Percentiles rank a stretch among this genome's conserved stretches.
Evolutionary conservation across 2,113 vertebrate genomes (phyloP).

Genomic region (Nicator chloris): DNA sequence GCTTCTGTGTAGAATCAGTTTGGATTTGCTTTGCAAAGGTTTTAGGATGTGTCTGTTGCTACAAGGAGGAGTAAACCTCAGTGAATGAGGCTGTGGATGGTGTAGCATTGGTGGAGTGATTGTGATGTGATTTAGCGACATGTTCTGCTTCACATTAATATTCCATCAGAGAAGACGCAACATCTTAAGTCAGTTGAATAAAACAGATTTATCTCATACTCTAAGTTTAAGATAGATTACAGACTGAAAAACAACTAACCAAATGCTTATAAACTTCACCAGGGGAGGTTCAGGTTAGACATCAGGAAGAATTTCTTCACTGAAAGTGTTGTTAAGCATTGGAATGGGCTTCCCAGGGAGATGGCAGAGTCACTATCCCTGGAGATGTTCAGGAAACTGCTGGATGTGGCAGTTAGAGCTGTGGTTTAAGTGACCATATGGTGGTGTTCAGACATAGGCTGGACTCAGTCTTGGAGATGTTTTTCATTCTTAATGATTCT

Average conservation of each 20-base stretch:
- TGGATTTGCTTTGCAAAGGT: neutral
- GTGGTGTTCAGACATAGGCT: neutral
- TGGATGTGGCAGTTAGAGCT: neutral
- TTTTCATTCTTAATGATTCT: neutral
- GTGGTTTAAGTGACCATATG: neutral
- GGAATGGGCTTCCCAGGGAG: neutral
- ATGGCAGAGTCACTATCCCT: neutral
- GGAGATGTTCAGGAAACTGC: neutral
- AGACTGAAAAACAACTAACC: neutral
- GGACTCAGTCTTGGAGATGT: neutral
- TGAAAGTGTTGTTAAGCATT: neutral
- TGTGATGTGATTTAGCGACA: neutral
- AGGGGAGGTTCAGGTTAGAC: neutral
- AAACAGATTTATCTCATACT: neutral
- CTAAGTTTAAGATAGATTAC: neutral
- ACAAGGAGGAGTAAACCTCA: neutral
- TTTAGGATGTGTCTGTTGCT: neutral
- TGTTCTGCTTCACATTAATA: neutral
- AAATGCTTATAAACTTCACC: neutral
- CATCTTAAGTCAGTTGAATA: neutral
- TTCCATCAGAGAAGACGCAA: neutral
- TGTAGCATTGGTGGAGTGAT: neutral
- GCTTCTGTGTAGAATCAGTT: neutral
- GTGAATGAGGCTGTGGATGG: neutral
- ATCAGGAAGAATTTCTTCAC: neutral